Evolutionary conservation across 1,140 invertebrate genomes (phyloP).

Genomic region (Drosophila ficusphila): DNA sequence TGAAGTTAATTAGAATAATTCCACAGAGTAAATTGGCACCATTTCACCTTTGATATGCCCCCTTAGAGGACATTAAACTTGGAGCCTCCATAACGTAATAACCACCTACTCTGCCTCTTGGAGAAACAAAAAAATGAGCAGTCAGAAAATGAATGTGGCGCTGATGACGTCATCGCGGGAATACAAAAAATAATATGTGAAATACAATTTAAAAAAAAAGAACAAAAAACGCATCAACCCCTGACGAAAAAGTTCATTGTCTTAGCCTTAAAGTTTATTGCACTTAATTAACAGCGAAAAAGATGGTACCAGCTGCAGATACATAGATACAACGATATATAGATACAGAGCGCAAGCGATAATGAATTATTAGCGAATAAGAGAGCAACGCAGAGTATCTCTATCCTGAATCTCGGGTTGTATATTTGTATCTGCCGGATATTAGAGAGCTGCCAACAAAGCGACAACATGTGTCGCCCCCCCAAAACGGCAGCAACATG

Average conservation of each 20-base stretch:
- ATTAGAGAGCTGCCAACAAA: slow-evolving; percentile 57
- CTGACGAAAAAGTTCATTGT: slow-evolving; percentile 69
- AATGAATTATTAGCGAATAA: slow-evolving; percentile 70
- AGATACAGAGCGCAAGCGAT: slow-evolving; percentile 53
- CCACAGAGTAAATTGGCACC: neutral
- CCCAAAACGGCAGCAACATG: slow-evolving; percentile 24
- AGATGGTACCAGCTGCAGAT: slow-evolving; percentile 27
- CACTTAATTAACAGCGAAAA: slow-evolving; percentile 67
- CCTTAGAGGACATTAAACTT: slow-evolving; percentile 9
- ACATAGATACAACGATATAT: slow-evolving; percentile 44
- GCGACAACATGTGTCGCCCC: slow-evolving; percentile 52
- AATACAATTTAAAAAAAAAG: neutral
- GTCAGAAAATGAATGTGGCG: slow-evolving; percentile 5
- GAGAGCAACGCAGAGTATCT: slow-evolving; percentile 11
- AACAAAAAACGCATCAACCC: slow-evolving; percentile 46
- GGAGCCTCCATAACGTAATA: slow-evolving; percentile 11
- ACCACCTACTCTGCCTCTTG: neutral
- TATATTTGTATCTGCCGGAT: slow-evolving; percentile 65
- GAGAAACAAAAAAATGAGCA: slow-evolving; percentile 1
- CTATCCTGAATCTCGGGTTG: slow-evolving; percentile 17
- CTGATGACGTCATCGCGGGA: slow-evolving; percentile 30
- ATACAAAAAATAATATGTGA: slow-evolving; percentile 15
- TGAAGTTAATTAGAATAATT: too few relatives aligned
- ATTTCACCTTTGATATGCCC: neutral
- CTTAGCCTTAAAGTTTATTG: slow-evolving; percentile 61